Evolutionary conservation across 2,113 vertebrate genomes (phyloP), one percentile per base, ranked within the genome.

Genomic region (Eubucco bourcierii): DNA sequence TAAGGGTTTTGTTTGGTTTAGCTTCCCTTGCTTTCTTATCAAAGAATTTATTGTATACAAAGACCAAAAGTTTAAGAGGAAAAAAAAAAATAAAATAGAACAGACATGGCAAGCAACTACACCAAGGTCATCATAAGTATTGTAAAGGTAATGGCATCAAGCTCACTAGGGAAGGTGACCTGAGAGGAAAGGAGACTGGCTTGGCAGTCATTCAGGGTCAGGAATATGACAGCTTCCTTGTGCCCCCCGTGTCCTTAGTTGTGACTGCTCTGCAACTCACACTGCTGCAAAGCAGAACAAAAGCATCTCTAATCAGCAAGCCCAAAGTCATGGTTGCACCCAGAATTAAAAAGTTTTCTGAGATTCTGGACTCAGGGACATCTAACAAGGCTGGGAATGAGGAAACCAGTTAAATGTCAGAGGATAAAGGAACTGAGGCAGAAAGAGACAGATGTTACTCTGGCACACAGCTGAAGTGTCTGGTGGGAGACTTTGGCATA

Each of bases 371-470:
- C 73, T 60, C 50, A 8, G 59, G n/a, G 53, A 61, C 39, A 31
- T 63, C 63, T 75, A 76, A 73, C 14, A 84, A 79, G 59, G 44
- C 50, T 86, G 70, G 34, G 50, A 88, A 84, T 81, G 55, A 81
- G 50, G 37, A 93, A 92, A 37, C 50, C 59, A 55, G 58, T 79
- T 95, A 94, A 93, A 95, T 92, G 90, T 93, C 93, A 94, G 88
- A 71, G 83, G 64, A 84, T 87, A 95, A 88, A 95, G 59, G 70
- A 88, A 80, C 6, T 47, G 82, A 95, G 61, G 83, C 88, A 87
- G 86, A 95, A 90, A 76, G 80, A 86, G 90, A 79, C 80, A 93
- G 92, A 94, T 88, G 90, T 94, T 95, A 71, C 85, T 77, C 80
- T 95, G 95, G 85, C 92, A 78, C 85, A 95, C 17, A 73, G 58